These are phyloP conservation scores for Erebia aethiops DNA, from an alignment of 2,888 invertebrate species.

Conservation along the genomic window DNA sequence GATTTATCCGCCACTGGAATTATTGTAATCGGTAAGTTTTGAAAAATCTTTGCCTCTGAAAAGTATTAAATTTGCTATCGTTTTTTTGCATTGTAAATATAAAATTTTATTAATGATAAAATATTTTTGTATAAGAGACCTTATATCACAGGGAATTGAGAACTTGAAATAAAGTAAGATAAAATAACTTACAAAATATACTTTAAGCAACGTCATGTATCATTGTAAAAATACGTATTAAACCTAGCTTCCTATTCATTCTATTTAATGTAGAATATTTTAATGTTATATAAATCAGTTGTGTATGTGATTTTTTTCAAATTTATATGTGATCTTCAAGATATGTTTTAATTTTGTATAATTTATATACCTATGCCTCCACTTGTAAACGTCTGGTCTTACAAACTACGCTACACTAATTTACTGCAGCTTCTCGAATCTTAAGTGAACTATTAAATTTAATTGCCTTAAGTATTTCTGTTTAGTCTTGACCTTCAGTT, in stretches of 20 bases:
- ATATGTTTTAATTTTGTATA: neutral
- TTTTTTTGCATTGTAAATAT: neutral
- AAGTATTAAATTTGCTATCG: neutral
- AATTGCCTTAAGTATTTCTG: constrained; percentile 35
- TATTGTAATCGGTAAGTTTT: constrained; percentile 56
- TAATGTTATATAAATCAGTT: neutral
- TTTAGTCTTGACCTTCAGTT: constrained; percentile 40
- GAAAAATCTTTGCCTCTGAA: neutral
- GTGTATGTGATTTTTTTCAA: no score
- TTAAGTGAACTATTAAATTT: constrained; percentile 21
- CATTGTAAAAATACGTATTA: neutral
- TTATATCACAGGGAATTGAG: neutral
- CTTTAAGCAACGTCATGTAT: neutral
- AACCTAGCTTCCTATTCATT: neutral
- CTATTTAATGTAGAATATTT: neutral
- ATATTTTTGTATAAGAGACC: neutral
- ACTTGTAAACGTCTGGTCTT: constrained; percentile 5
- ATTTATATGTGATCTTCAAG: neutral
- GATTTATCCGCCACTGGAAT: constrained; percentile 48
- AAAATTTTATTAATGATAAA: neutral
- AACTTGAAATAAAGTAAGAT: neutral
- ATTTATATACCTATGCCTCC: neutral
- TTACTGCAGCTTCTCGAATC: constrained; percentile 6
- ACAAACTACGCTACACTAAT: constrained; percentile 7
- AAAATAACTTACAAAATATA: neutral